Base-by-base conservation (phyloP, 2,797 vertebrate species). In the Lacerta agilis region DNA sequence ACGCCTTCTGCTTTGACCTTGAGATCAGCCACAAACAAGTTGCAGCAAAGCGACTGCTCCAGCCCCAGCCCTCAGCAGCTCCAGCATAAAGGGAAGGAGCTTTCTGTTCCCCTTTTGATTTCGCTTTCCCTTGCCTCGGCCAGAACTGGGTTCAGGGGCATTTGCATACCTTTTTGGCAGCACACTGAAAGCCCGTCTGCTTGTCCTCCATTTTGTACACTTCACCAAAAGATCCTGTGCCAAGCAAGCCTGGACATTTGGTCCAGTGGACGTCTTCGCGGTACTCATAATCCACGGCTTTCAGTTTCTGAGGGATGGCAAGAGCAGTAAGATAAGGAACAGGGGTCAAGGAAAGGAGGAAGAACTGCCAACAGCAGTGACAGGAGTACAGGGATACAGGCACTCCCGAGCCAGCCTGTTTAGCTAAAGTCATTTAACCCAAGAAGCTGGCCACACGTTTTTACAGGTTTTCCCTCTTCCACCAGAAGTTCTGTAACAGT, bases 181-280 rank as follows among this genome's bases (percentile, higher is more conserved):
- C 99, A 83, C 98, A 99, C 92, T 90, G 96, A 92, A 98, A 99
- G 91, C 98, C 98, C 0, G 98, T 99, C 94, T 97, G 97, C 89
- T 97, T 97, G 97, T 99, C 99, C 92, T 96, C 94, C 94, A 98
- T 97, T 79, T 96, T 95, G 96, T 98, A 97, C 1, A 99, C 98
- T 87, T 99, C 98, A 27, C 99, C 99, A 6, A 98, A 99, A 41
- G 98, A 98, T 72, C 99, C 99, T 86, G 97, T 96, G 87, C 98
- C 98, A 89, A 99, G 93, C 58, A 95, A 94, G 29, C 97, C 97
- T 0, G 96, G 90, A 38, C 91, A 92, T 8, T 97, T 95, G 81
- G 96, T 94, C 94, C 98, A 99, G 82, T 99, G 99, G 66, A 96
- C 95, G 79, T 97, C 98, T 91, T 99, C 98, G 92, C 96, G 97